phyloP scores from a whole-genome alignment of 2,888 invertebrate species.

The Bombyx huttoni region DNA sequence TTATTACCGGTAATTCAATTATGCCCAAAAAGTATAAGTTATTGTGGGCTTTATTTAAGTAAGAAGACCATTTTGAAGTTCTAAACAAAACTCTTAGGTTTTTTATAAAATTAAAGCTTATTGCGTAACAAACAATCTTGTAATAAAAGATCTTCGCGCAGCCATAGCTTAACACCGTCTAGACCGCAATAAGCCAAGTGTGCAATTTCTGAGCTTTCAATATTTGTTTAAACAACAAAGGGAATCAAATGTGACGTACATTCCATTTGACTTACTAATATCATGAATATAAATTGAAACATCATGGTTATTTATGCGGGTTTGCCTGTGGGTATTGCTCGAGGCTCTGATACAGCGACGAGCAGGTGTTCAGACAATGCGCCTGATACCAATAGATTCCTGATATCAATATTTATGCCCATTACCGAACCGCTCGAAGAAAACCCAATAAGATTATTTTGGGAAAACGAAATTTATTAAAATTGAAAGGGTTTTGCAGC shows the following conservation, averaged over 20 bases:
- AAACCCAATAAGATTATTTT: conserved; percentile 40
- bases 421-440: conserved; percentile 52
- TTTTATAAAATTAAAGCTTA: no score
- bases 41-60: no score
- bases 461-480: conserved; percentile 8
- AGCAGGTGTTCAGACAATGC: conserved; percentile 67
- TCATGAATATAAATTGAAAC: conserved; percentile 71
- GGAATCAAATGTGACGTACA: conserved; percentile 65
- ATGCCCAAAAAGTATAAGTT: no score
- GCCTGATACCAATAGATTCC: conserved; percentile 57
- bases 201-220: neutral
- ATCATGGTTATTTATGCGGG: conserved; percentile 66
- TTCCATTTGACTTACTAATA: conserved; percentile 65
- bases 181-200: neutral
- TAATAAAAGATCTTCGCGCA: neutral
- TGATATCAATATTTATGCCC: conserved; percentile 65
- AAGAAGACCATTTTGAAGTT: no score
- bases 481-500: neutral
- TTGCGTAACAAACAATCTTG: neutral
- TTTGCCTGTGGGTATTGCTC: conserved; percentile 54
- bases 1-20: no score
- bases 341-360: conserved; percentile 34
- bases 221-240: conserved; percentile 59
- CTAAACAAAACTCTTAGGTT: no score
- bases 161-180: neutral